Percentiles rank a stretch among this genome's conserved stretches.
Conservation (phyloP, 2,113 vertebrate genomes). For the Lepus europaeus region DNA sequence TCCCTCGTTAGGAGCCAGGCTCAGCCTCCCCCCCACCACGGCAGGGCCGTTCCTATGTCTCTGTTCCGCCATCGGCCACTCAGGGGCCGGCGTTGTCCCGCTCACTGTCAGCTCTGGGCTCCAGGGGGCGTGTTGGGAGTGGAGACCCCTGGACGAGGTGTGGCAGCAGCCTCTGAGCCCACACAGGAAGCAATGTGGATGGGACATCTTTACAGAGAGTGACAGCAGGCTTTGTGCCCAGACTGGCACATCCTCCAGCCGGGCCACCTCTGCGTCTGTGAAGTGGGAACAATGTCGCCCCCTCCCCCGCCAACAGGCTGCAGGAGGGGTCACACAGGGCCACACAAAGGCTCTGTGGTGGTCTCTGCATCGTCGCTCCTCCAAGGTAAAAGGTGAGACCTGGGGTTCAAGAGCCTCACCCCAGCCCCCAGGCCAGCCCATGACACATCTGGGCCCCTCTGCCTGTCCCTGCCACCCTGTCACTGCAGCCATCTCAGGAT, state of each 20-base stretch:
- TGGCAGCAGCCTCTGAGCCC: not conserved
- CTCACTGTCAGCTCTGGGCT: not conserved
- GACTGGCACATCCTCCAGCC: not conserved
- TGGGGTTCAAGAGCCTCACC: accelerated
- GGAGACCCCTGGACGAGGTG: not conserved
- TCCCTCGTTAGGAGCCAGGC: accelerated
- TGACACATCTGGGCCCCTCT: not conserved
- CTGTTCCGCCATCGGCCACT: not conserved
- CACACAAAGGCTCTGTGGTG: not conserved
- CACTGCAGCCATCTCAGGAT: not conserved
- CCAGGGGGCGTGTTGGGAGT: not conserved
- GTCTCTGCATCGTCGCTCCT: not conserved
- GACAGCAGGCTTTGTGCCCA: not conserved
- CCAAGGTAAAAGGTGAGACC: not conserved
- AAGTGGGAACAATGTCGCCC: accelerated
- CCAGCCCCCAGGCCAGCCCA: not conserved
- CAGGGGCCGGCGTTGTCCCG: accelerated
- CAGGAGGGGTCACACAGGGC: not conserved
- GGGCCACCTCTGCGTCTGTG: accelerated
- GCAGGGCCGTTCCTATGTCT: not conserved
- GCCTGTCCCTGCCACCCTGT: not conserved
- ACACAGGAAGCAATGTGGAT: not conserved
- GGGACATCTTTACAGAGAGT: not conserved
- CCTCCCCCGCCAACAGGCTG: accelerated
- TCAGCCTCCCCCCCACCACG: not conserved